Conservation (phyloP, 2,888 invertebrate genomes). For the Busseola fusca region DNA sequence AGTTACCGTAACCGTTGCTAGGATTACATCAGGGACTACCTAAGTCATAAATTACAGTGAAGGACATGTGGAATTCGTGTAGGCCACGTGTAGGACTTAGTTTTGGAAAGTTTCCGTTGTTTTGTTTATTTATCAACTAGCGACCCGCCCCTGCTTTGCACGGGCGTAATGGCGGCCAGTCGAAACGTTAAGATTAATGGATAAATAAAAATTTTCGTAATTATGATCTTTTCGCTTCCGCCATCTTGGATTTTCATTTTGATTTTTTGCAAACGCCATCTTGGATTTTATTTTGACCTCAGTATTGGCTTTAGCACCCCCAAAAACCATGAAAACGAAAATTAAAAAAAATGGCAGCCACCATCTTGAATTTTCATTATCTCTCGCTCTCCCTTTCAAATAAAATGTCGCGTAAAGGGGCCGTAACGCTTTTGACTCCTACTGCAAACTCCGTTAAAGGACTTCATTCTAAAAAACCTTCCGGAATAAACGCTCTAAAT, state of each 20-base stretch:
- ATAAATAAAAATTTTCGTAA: background rate
- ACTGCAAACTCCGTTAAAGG: background rate
- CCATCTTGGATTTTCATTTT: background rate
- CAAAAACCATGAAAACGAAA: background rate
- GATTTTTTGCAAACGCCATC: background rate
- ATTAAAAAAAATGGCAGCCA: too few relatives aligned
- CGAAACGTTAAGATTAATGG: background rate
- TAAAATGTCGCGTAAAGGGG: too few relatives aligned
- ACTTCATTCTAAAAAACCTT: background rate
- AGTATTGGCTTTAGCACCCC: background rate
- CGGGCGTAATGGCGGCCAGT: background rate
- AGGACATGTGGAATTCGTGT: slow-evolving; percentile 42
- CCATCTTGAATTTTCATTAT: background rate
- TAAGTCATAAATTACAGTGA: slow-evolving; percentile 49
- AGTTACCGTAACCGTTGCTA: slow-evolving; percentile 5
- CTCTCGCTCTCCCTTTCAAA: background rate
- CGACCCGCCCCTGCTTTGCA: background rate
- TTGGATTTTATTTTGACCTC: background rate
- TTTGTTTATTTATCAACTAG: slow-evolving; percentile 14
- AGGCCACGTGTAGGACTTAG: slow-evolving; percentile 21
- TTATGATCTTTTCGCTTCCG: too few relatives aligned
- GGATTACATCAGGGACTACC: slow-evolving; percentile 51
- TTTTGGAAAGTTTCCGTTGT: slow-evolving; percentile 28
- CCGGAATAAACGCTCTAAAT: background rate
- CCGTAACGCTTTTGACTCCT: background rate